Base-by-base conservation (phyloP, 2,888 invertebrate genomes). In the Melikaiella ostensackeni region DNA sequence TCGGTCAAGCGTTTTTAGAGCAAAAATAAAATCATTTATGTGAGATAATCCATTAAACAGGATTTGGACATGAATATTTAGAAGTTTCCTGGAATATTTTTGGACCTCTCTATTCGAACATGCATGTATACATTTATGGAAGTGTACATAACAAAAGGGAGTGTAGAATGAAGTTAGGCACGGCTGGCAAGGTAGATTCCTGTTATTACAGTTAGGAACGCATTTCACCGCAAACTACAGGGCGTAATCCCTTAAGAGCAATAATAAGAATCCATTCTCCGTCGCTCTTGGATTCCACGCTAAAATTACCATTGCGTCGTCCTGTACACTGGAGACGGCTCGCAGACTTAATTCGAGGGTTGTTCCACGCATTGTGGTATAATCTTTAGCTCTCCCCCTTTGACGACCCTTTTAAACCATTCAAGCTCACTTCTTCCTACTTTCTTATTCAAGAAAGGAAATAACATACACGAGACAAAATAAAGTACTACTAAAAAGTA, bases 201-300 rank as follows among this genome's bases (percentile, higher is more conserved):
- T 88, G 88, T 90, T 89, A 89, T 90, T 89, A 88, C 86, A 86
- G 88, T 88, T 88, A 85, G 85, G 85, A 86, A 84, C 84, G 84
- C 84, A 84, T 84, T 85, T 85, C 80, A 84, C 88, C 88, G 80
- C 87, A 87, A 89, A 89, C 89, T 88, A 88, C 84, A 85, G 84
- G 86, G 85, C 82, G 86, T 90, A 90, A 91, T 91, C 91, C 89
- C 91, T 90, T 89, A 91, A 90, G 91, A 90, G 89, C 89, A 90
- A 90, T 90, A 91, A 90, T 90, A 90, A 89, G 90, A 90, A 90
- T 90, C 90, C 89, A 90, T 89, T 89, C 86, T 85, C 85, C 77
- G 83, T 81, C 80, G 81, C 80, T 74, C 79, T 81, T 81, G 83
- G 77, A 83, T 81, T 83, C 76, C 78, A 78, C 76, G 80, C 80